phyloP scores from a whole-genome alignment of 1,140 invertebrate species.

The Drosophila yakuba region DNA sequence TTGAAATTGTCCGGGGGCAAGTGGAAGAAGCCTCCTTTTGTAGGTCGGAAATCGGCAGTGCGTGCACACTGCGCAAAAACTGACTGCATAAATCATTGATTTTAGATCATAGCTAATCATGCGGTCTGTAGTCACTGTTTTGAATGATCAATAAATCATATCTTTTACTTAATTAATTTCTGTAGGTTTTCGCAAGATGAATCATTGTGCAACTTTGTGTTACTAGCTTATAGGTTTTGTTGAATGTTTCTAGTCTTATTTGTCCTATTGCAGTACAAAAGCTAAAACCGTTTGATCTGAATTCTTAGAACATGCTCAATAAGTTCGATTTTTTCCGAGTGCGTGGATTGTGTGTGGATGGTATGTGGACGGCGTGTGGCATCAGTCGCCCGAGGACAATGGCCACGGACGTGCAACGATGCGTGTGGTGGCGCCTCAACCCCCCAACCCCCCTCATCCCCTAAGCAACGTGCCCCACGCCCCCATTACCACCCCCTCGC shows the following conservation, averaged over 20 bases:
- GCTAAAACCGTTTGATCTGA: neutral
- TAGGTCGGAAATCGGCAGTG: slow-evolving; percentile 71
- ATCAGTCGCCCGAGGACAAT: slow-evolving; percentile 66
- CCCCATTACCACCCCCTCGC: slow-evolving; percentile 23
- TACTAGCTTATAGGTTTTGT: neutral
- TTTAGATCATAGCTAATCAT: neutral
- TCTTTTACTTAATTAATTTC: no score
- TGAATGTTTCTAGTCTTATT: no score
- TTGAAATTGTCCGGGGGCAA: slow-evolving; percentile 43
- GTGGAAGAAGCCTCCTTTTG: slow-evolving; percentile 25
- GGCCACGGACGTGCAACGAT: slow-evolving; percentile 70
- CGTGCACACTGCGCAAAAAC: slow-evolving; percentile 36
- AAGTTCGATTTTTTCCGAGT: neutral
- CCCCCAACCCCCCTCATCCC: neutral
- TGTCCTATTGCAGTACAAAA: no score
- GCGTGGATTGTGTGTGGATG: slow-evolving; percentile 27
- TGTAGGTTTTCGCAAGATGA: neutral
- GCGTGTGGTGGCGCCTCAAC: slow-evolving; percentile 51
- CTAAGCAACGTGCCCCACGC: neutral
- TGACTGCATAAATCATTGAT: neutral
- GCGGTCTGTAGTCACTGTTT: no score
- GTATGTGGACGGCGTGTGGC: slow-evolving; percentile 22
- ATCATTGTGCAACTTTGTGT: neutral
- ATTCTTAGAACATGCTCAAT: no score
- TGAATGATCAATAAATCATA: no score